These are phyloP conservation scores for Aurelia coerulea DNA, from an alignment of 30 jellyfish, hydroid and myxozoan genomes.

Conservation along the genomic window DNA sequence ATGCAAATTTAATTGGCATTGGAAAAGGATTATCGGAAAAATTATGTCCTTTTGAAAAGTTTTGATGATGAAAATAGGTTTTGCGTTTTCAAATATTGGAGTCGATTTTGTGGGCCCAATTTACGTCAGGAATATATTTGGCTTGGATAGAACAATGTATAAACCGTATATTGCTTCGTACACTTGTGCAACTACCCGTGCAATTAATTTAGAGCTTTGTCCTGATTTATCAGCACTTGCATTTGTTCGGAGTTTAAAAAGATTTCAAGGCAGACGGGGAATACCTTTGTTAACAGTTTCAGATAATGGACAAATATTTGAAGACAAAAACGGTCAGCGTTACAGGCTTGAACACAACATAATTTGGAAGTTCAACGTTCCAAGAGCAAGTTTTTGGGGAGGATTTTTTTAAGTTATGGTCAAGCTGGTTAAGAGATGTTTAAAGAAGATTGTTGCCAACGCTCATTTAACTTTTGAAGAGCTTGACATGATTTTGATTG, in stretches of 20 bases:
- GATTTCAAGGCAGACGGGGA: constrained; percentile 52
- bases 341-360: not conserved
- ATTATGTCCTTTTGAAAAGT: too few relatives aligned
- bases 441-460: too few relatives aligned
- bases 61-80: constrained; percentile 8
- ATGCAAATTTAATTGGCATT: too few relatives aligned
- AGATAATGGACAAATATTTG: not conserved
- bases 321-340: not conserved
- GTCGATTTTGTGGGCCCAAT: constrained; percentile 36
- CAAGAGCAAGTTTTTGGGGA: constrained; percentile 56
- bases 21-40: too few relatives aligned
- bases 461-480: too few relatives aligned
- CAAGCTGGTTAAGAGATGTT: too few relatives aligned
- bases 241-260: constrained; percentile 1
- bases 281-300: too few relatives aligned
- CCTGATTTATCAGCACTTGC: constrained; percentile 24
- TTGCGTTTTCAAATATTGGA: constrained; percentile 24
- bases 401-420: constrained; percentile 5
- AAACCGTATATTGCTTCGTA: constrained; percentile 10
- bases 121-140: constrained; percentile 15
- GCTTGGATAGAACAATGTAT: too few relatives aligned
- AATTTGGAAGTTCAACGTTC: constrained; percentile 30
- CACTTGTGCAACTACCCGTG: constrained; percentile 44
- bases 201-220: constrained; percentile 5
- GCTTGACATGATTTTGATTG: too few relatives aligned